Percentiles rank a stretch among this genome's conserved stretches.
Conservation (phyloP, 2,888 invertebrate species). For the Cartodere bifasciata region DNA sequence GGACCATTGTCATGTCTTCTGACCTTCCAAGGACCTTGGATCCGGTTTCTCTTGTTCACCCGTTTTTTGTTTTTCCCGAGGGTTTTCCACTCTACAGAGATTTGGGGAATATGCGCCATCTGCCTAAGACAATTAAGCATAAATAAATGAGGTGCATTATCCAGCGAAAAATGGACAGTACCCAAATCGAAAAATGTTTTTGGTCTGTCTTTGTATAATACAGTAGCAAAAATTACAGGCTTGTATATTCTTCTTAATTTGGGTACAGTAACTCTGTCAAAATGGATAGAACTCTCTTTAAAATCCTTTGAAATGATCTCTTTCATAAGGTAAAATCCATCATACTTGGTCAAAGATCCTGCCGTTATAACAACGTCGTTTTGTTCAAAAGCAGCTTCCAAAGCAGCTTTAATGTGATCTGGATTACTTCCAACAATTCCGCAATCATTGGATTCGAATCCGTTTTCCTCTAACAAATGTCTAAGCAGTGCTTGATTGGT, state of each 20-base stretch:
- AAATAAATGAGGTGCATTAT: conserved; percentile 77
- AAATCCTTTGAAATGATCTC: conserved; percentile 63
- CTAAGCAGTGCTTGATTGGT: conserved; percentile 80
- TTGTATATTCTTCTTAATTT: conserved; percentile 42
- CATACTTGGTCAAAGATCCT: conserved; percentile 98
- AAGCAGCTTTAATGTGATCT: conserved; percentile 43
- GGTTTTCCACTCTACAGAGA: too few species aligned
- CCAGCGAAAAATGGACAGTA: conserved; percentile 92
- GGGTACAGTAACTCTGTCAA: conserved; percentile 84
- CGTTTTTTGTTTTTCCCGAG: too few species aligned
- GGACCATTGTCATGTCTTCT: too few species aligned
- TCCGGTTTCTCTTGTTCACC: too few species aligned
- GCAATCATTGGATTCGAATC: conserved; percentile 55
- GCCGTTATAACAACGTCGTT: conserved; percentile 78
- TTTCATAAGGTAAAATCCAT: conserved; percentile 85
- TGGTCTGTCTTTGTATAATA: conserved; percentile 42
- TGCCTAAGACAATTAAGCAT: conserved; percentile 50
- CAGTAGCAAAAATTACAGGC: conserved; percentile 89
- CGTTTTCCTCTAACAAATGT: conserved; percentile 53
- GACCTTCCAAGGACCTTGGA: too few species aligned
- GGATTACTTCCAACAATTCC: conserved; percentile 68
- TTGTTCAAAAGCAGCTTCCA: conserved; percentile 42
- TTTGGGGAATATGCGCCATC: too few species aligned
- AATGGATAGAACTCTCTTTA: conserved; percentile 67
- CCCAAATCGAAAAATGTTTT: conserved; percentile 77